These are phyloP conservation scores for Heliocidaris tuberculata DNA, from an alignment of 35 echinoderm and acorn worm genomes.

Conservation along the genomic window DNA sequence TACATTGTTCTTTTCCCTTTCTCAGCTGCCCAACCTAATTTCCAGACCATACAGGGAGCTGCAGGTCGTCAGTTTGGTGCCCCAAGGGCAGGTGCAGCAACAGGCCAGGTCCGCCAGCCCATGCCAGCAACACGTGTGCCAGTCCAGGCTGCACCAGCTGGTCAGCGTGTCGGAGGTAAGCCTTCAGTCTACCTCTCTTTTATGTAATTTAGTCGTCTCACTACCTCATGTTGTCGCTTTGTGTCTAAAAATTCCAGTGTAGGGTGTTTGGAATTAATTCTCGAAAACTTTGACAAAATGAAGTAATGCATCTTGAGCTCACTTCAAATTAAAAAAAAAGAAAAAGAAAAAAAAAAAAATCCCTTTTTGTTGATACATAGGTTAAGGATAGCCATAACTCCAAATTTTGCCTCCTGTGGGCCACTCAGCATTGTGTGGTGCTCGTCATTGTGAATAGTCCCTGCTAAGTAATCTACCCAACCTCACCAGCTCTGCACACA, in stretches of 20 bases:
- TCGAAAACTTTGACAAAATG: neutral
- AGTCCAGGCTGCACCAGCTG: slow-evolving; percentile 60
- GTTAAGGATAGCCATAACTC: too few species aligned
- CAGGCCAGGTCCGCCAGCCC: slow-evolving; percentile 15
- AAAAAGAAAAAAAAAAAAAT: neutral
- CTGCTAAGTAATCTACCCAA: too few species aligned
- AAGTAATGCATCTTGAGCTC: neutral
- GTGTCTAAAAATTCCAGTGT: too few species aligned
- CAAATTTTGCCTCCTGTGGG: too few species aligned
- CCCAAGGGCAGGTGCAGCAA: slow-evolving; percentile 33
- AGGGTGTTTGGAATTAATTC: too few species aligned
- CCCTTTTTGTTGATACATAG: neutral
- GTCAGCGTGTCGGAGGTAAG: slow-evolving; percentile 50
- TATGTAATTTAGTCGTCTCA: neutral
- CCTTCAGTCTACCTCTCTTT: neutral
- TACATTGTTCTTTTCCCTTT: neutral
- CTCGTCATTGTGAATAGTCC: too few species aligned
- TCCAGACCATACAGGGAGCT: slow-evolving; percentile 71
- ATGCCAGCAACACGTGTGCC: slow-evolving; percentile 39
- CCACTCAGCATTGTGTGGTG: too few species aligned
- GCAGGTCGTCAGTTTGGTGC: slow-evolving; percentile 60
- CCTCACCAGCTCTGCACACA: too few species aligned
- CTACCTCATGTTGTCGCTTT: too few species aligned
- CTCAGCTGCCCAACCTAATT: slow-evolving; percentile 49
- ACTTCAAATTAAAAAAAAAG: neutral